These are phyloP conservation scores for Periplaneta americana DNA, from an alignment of 1,140 invertebrate genomes.

Conservation along the genomic window DNA sequence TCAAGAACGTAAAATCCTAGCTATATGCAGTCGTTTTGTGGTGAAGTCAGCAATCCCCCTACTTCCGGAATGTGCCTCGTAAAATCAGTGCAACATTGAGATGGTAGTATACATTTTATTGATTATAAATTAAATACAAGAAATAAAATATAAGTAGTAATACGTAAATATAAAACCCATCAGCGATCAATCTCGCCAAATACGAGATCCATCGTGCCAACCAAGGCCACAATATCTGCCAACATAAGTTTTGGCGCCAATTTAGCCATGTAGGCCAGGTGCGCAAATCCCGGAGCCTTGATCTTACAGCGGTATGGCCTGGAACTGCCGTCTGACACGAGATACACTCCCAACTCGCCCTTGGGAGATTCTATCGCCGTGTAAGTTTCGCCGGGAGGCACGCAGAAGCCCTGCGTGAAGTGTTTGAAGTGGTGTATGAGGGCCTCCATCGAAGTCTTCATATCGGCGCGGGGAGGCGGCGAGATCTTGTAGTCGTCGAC, in stretches of 20 bases:
- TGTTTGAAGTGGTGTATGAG: constrained; percentile 87
- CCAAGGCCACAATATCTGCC: constrained; percentile 93
- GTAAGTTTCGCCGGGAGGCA: constrained; percentile 78
- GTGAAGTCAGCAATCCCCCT: too few species aligned
- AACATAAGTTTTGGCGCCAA: constrained; percentile 82
- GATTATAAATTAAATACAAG: too few species aligned
- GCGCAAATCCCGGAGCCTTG: constrained; percentile 66
- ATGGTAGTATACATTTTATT: too few species aligned
- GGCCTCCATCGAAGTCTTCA: constrained; percentile 88
- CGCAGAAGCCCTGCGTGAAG: constrained; percentile 71
- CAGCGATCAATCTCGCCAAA: neutral
- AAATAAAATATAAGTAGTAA: neutral
- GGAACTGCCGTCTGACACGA: constrained; percentile 76
- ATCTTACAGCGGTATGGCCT: constrained; percentile 78
- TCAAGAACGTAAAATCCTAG: too few species aligned
- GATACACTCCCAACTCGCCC: constrained; percentile 81
- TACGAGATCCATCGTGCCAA: constrained; percentile 54
- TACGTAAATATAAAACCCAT: neutral
- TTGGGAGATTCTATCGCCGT: constrained; percentile 76
- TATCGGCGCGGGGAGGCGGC: constrained; percentile 69
- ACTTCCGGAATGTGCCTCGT: too few species aligned
- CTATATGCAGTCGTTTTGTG: too few species aligned
- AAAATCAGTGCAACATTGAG: too few species aligned
- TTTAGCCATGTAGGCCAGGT: constrained; percentile 75
- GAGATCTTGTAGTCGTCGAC: constrained; percentile 79